Base-by-base conservation (phyloP, 2,113 vertebrate genomes). In the Kryptolebias marmoratus region DNA sequence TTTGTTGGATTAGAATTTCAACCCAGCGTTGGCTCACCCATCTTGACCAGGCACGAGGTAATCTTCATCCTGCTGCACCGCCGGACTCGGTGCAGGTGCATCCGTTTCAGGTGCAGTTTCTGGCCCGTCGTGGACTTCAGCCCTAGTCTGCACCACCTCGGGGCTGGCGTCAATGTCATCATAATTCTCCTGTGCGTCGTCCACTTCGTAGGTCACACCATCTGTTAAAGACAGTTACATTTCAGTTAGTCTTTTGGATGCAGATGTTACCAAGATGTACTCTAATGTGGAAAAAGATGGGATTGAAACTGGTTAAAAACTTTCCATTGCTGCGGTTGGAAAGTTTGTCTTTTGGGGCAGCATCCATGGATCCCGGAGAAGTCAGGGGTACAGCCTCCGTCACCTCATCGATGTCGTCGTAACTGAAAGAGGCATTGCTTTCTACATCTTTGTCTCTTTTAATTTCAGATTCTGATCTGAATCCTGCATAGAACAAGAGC, bases 351-450 rank as follows among this genome's bases (percentile, higher is more conserved):
- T 5, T 32, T 12, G 50, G 7, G 8, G 49, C 36, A 4, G 1
- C 55, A 11, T 2, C 13, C 3, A 66, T 5, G 47, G 32, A 0
- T 1, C 42, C 0, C 7, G 27, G 13, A 8, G 49, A 9, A 1
- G 27, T 75, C 64, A 83, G 54, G 1, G 56, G 56, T 36, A 9
- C 75, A 49, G 11, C 0, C 50, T 77, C 63, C 0, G 1, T 6
- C 1, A 11, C 22, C 32, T 80, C 76, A 6, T 86, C 85, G 1
- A 92, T 45, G 4, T 94, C 91, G 54, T 93, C 90, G 2, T 93
- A 91, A 28, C 72, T 31, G 1, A 83, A 56, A 14, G 89, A 92
- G 16, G 67, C 56, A 44, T 0, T 0, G 52, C 84, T 86, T 3
- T 0, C 39, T 0, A 11, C 13, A 0, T 68, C 67, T 0, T 16